Conservation (phyloP, 2,113 vertebrate genomes). For the Neodontobutis hainanensis region DNA sequence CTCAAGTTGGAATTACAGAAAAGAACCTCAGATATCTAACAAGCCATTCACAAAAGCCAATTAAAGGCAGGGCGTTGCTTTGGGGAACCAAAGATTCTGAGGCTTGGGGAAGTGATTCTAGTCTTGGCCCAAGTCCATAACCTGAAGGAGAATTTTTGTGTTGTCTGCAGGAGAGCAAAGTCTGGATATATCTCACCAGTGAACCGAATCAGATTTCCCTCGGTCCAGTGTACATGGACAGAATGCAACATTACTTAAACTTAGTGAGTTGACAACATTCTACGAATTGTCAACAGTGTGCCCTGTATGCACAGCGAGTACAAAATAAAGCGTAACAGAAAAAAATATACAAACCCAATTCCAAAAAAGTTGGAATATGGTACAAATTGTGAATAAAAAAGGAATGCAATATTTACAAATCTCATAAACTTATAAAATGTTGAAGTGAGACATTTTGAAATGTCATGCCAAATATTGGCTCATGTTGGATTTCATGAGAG, state of each 20-base stretch:
- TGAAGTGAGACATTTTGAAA: too few relatives aligned
- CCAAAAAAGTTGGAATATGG: too few relatives aligned
- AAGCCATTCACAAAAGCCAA: conserved; percentile 82
- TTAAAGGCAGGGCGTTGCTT: conserved; percentile 72
- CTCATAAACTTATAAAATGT: too few relatives aligned
- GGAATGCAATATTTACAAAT: too few relatives aligned
- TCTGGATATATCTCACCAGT: conserved; percentile 70
- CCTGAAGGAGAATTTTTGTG: conserved; percentile 57
- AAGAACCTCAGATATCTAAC: conserved; percentile 70
- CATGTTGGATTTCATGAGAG: too few relatives aligned
- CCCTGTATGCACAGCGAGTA: too few relatives aligned
- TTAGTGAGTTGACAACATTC: conserved; percentile 57
- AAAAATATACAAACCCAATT: too few relatives aligned
- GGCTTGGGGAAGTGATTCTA: conserved; percentile 69
- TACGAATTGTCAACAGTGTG: conserved; percentile 11
- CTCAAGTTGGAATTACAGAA: conserved; percentile 72
- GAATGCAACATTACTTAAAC: conserved; percentile 70
- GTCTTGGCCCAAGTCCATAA: conserved; percentile 53
- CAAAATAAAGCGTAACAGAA: too few relatives aligned
- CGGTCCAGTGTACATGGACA: conserved; percentile 64
- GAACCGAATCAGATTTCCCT: conserved; percentile 72
- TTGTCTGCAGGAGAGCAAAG: conserved; percentile 64
- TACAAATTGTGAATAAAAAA: too few relatives aligned
- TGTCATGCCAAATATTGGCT: too few relatives aligned
- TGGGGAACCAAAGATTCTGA: conserved; percentile 69